These are phyloP conservation scores for Cephus pygmeus DNA, from an alignment of 2,888 invertebrate genomes.

Conservation along the genomic window DNA sequence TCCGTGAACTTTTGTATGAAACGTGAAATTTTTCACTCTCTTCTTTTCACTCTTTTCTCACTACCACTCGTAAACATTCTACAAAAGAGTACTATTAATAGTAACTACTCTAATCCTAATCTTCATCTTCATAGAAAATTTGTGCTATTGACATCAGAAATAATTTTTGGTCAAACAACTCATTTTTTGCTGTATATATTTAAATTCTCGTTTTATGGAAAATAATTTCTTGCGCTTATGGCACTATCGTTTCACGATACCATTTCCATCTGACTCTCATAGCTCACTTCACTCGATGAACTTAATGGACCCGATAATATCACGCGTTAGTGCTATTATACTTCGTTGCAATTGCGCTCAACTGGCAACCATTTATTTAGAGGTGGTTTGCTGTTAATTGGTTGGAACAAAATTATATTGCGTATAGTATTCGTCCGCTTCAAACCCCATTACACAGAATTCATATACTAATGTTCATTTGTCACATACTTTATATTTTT, in stretches of 20 bases:
- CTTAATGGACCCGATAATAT: constrained; percentile 19
- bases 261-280: not conserved
- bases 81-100: not conserved
- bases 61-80: not conserved
- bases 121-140: not conserved
- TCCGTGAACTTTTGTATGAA: not conserved
- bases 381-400: no score
- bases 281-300: constrained; percentile 7
- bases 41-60: not conserved
- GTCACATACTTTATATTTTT: no score
- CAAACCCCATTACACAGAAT: no score
- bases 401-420: no score
- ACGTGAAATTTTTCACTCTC: not conserved
- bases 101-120: not conserved
- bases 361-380: not conserved
- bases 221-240: not conserved
- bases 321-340: constrained; percentile 11
- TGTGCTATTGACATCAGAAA: not conserved
- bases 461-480: no score
- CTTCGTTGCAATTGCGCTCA: constrained; percentile 23
- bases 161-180: not conserved
- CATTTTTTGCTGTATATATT: not conserved
- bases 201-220: not conserved
- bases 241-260: not conserved
- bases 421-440: no score